These are phyloP conservation scores for Centropus bengalensis DNA, from an alignment of 2,113 vertebrate species.

Conservation along the genomic window DNA sequence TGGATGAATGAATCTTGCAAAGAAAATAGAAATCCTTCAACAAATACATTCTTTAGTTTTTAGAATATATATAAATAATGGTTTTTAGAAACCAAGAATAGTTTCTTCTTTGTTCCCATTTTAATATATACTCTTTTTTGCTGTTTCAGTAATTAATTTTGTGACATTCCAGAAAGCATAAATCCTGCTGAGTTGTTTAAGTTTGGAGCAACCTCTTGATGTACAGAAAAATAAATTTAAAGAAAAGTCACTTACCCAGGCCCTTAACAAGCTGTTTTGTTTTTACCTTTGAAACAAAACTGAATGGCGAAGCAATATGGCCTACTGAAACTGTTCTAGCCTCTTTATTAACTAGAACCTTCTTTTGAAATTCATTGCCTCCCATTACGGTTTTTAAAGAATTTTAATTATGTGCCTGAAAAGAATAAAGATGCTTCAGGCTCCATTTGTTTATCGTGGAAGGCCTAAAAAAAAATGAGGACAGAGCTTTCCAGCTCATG, in stretches of 20 bases:
- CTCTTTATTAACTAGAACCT: constrained; percentile 72
- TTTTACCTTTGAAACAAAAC: constrained; percentile 74
- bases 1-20: background rate
- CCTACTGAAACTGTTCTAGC: constrained; percentile 68
- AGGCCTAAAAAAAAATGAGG: constrained; percentile 82
- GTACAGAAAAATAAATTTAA: constrained; percentile 70
- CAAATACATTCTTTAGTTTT: constrained; percentile 60
- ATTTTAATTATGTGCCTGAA: constrained; percentile 84
- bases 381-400: constrained; percentile 81
- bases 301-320: constrained; percentile 45
- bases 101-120: constrained; percentile 74
- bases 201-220: constrained; percentile 75
- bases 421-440: constrained; percentile 83
- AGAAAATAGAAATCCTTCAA: constrained; percentile 57
- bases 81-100: constrained; percentile 52
- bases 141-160: constrained; percentile 79
- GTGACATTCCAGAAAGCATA: constrained; percentile 70
- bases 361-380: constrained; percentile 80
- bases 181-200: constrained; percentile 81
- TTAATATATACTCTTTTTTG: constrained; percentile 54
- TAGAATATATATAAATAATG: constrained; percentile 68
- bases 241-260: constrained; percentile 30
- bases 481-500: constrained; percentile 87
- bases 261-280: constrained; percentile 75
- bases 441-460: constrained; percentile 86